Percentiles rank a stretch among this genome's conserved stretches.
Evolutionary conservation across 35 echinoderm and acorn worm species (phyloP).

Genomic region (Eucidaris tribuloides): DNA sequence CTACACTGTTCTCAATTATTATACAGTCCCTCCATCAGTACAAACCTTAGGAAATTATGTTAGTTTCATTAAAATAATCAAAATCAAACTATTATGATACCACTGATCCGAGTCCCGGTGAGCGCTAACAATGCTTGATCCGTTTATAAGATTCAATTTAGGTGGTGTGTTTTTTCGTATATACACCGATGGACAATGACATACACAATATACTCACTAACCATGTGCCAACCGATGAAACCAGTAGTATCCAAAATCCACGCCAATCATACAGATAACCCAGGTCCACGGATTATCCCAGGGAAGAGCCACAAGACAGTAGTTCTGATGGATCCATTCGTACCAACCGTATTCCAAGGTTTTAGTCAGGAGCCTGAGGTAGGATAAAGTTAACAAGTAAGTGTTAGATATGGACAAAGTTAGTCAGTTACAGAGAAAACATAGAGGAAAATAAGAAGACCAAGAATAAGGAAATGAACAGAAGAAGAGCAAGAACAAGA

Average conservation of each 20-base stretch:
- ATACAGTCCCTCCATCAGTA: too few species aligned
- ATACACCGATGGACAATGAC: neutral
- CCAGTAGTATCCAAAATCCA: constrained; percentile 92
- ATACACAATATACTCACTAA: constrained; percentile 8
- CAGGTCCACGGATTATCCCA: constrained; percentile 85
- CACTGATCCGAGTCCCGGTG: too few species aligned
- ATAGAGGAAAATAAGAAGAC: neutral
- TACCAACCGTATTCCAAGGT: constrained; percentile 50
- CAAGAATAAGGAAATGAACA: too few species aligned
- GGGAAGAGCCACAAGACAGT: constrained; percentile 33
- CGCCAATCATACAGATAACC: constrained; percentile 62
- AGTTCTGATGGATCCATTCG: constrained; percentile 51
- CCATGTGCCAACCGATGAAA: constrained; percentile 91
- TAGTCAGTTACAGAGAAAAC: neutral
- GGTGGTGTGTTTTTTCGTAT: neutral
- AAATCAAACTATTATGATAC: too few species aligned
- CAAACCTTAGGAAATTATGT: too few species aligned
- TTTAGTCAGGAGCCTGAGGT: constrained; percentile 49
- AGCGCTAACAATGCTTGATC: too few species aligned
- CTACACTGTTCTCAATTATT: too few species aligned
- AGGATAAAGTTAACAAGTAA: too few species aligned
- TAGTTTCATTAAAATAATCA: too few species aligned
- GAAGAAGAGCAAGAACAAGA: neutral
- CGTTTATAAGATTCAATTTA: too few species aligned
- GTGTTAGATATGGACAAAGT: too few species aligned